Base-by-base conservation (phyloP, 2,888 invertebrate genomes). In the Pollenia angustigena region DNA sequence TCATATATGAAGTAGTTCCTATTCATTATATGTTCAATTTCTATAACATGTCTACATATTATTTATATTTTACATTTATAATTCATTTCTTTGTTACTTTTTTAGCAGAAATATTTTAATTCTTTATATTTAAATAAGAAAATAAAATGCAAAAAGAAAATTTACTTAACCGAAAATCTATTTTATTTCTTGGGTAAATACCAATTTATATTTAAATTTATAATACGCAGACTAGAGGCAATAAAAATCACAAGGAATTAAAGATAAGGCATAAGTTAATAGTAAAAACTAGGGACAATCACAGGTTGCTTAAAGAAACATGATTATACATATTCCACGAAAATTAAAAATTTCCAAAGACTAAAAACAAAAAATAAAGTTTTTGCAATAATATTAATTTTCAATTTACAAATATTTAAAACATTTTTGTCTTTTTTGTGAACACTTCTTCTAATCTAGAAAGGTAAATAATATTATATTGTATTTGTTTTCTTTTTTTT, bases 121-220 rank as follows among this genome's bases (percentile, higher is more conserved):
- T 66, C 46, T 12, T 46, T 46, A 3, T 44, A 9, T 46, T 23
- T 66, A 14, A 56, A 72, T 12, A 44, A 60, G n/a, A 52, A 23
- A 69, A 46, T 6, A 0, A 80, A 48, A 23, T 14, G 69, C n/a
- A 79, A 58, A 16, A 69, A 14, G n/a, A 32, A 46, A 46, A 56
- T 14, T 42, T 50, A 64, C 44, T 44, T 23, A n/a, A 23, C 18
- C 1, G 1, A 60, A 58, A 69, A 50, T 12, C 23, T 58, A 56
- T 40, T 46, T 81, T 46, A 64, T 81, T 81, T 56, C 48, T 72
- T 56, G 81, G 64, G 14, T 54, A 72, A 72, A 81, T 56, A 48
- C 48, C 46, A 54, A 66, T 66, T 32, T 66, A 66, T 18, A 42
- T 66, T 66, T 66, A 14, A 81, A 58, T 72, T 64, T 46, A 56